Evolutionary conservation across 1,140 invertebrate species (phyloP).

Genomic region (Drosophila teissieri): DNA sequence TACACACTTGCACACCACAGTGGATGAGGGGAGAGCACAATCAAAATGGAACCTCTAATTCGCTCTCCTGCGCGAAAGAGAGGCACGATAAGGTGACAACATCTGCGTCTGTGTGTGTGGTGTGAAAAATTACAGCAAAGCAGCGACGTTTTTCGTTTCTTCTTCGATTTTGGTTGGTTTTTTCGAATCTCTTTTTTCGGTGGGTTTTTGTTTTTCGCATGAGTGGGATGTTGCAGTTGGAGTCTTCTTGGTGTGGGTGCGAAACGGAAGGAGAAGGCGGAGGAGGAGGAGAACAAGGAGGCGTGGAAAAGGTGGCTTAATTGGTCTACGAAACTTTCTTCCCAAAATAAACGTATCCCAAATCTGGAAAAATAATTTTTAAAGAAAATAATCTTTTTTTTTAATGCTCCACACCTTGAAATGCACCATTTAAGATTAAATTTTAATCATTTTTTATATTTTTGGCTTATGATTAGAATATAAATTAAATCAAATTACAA

Average conservation of each 20-base stretch:
- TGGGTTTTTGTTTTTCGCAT: slow-evolving; percentile 35
- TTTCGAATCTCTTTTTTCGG: slow-evolving; percentile 26
- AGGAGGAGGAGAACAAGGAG: slow-evolving; percentile 8
- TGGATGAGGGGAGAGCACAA: slow-evolving; percentile 53
- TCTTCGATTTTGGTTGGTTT: slow-evolving; percentile 37
- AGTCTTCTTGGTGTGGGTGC: slow-evolving; percentile 18
- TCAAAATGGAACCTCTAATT: slow-evolving; percentile 71
- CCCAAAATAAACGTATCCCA: not conserved
- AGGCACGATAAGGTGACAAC: slow-evolving; percentile 41
- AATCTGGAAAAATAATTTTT: not conserved
- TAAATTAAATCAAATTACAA: not conserved
- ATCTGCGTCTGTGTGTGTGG: slow-evolving; percentile 30
- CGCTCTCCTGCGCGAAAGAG: slow-evolving; percentile 28
- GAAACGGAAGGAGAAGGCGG: not conserved
- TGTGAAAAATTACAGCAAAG: slow-evolving; percentile 81
- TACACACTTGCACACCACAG: slow-evolving; percentile 48
- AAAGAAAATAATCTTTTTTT: not conserved
- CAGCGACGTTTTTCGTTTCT: slow-evolving; percentile 51
- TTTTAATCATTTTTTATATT: too few species aligned
- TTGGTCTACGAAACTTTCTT: slow-evolving; percentile 7
- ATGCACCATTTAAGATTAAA: too few species aligned
- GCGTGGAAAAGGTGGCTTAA: slow-evolving; percentile 56
- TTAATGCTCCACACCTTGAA: too few species aligned
- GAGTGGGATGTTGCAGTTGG: not conserved
- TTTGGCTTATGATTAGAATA: too few species aligned